These are phyloP conservation scores for Cybosia mesomella DNA, from an alignment of 2,888 invertebrate species.

Conservation along the genomic window DNA sequence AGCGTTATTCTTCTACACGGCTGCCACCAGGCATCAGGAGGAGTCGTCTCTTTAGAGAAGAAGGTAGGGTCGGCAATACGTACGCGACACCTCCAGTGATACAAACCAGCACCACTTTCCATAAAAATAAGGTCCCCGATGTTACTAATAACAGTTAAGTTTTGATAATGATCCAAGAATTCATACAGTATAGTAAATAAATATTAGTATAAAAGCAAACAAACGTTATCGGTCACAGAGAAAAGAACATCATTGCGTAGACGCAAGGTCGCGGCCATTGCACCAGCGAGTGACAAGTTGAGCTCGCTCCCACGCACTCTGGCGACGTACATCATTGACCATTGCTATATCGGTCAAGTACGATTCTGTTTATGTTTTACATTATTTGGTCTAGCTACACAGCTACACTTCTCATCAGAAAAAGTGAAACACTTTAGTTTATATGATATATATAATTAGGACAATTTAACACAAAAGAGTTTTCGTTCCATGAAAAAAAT, in stretches of 20 bases:
- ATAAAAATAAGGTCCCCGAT: not conserved
- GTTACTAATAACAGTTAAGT: not conserved
- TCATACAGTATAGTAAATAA: not conserved
- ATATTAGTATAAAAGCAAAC: slow-evolving; percentile 4
- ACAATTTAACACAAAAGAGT: too few relatives aligned
- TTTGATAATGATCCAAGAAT: not conserved
- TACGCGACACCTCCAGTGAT: too few relatives aligned
- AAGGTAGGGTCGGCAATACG: too few relatives aligned
- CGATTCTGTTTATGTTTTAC: slow-evolving; percentile 3
- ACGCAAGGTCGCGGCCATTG: slow-evolving; percentile 49
- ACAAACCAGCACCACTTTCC: too few relatives aligned
- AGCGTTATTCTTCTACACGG: too few relatives aligned
- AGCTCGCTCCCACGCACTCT: slow-evolving; percentile 34
- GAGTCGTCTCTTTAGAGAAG: too few relatives aligned
- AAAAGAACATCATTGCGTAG: slow-evolving; percentile 36
- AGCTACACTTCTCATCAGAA: too few relatives aligned
- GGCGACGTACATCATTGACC: not conserved
- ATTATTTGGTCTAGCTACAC: not conserved
- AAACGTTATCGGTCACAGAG: slow-evolving; percentile 35
- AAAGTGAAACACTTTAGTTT: too few relatives aligned
- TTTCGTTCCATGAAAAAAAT: too few relatives aligned
- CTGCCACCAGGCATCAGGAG: too few relatives aligned
- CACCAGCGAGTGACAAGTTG: slow-evolving; percentile 15
- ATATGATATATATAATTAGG: too few relatives aligned
- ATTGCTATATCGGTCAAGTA: slow-evolving; percentile 18